Conservation (phyloP, 1,140 invertebrate species). For the Drosophila auraria region DNA sequence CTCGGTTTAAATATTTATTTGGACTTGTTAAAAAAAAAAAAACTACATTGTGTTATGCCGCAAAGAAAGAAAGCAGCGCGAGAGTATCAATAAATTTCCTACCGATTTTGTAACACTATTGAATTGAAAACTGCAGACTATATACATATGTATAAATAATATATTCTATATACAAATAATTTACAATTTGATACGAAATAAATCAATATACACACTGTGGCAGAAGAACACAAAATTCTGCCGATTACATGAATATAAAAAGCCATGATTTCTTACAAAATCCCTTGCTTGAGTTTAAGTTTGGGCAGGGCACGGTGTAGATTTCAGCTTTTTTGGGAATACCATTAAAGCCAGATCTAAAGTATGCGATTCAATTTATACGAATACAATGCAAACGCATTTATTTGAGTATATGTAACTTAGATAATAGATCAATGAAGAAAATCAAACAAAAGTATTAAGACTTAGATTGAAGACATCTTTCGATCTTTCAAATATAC, state of each 20-base stretch:
- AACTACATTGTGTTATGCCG: constrained; percentile 19
- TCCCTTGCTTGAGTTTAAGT: background rate
- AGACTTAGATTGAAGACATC: too few species aligned
- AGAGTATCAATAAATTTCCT: constrained; percentile 43
- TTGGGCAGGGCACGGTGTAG: background rate
- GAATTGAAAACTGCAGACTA: constrained; percentile 65
- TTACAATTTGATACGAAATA: constrained; percentile 78
- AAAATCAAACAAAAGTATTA: too few species aligned
- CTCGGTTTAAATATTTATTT: constrained; percentile 8
- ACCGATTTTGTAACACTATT: constrained; percentile 64
- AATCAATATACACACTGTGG: constrained; percentile 48
- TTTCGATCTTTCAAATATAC: too few species aligned
- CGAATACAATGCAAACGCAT: too few species aligned
- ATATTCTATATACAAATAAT: constrained; percentile 68
- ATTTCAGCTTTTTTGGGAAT: background rate
- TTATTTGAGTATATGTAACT: too few species aligned
- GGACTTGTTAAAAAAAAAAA: constrained; percentile 5
- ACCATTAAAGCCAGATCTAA: background rate
- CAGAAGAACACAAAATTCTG: background rate
- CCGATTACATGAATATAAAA: constrained; percentile 16
- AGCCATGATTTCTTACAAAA: constrained; percentile 21
- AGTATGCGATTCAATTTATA: too few species aligned
- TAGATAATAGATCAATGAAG: too few species aligned
- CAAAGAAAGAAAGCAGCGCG: background rate
- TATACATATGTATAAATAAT: constrained; percentile 51